Percentiles rank a stretch among this genome's conserved stretches.
phyloP scores from a whole-genome alignment of 2,797 vertebrate species.

The Chlorospingus flavigularis region DNA sequence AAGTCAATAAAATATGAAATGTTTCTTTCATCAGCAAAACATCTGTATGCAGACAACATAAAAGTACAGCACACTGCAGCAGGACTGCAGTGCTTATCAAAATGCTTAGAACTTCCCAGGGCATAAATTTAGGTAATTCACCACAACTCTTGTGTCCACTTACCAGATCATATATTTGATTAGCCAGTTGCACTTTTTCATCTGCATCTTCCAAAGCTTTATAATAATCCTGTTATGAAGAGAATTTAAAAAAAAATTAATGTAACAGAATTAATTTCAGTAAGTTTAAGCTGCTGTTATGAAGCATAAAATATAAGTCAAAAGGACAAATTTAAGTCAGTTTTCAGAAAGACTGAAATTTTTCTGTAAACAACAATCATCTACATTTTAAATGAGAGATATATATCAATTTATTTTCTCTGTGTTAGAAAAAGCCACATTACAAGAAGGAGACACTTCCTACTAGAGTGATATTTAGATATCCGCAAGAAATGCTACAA shows the following conservation, averaged over 20 bases:
- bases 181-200: slow-evolving; percentile 97
- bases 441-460: background rate
- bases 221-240: slow-evolving; percentile 88
- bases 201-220: slow-evolving; percentile 98
- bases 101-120: background rate
- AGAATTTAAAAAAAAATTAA: background rate
- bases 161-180: slow-evolving; percentile 99
- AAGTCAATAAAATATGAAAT: background rate
- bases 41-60: background rate
- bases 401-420: background rate
- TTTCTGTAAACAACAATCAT: background rate
- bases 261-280: background rate
- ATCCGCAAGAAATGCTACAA: background rate
- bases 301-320: background rate
- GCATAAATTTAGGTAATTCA: background rate
- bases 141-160: slow-evolving; percentile 65
- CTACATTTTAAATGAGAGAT: background rate
- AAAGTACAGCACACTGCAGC: background rate
- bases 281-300: background rate
- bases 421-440: background rate
- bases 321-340: background rate
- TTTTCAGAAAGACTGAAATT: background rate
- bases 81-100: background rate
- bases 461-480: background rate
- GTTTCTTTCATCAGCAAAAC: background rate